phyloP scores from a whole-genome alignment of 2,888 invertebrate species.

The Synanthedon formicaeformis region DNA sequence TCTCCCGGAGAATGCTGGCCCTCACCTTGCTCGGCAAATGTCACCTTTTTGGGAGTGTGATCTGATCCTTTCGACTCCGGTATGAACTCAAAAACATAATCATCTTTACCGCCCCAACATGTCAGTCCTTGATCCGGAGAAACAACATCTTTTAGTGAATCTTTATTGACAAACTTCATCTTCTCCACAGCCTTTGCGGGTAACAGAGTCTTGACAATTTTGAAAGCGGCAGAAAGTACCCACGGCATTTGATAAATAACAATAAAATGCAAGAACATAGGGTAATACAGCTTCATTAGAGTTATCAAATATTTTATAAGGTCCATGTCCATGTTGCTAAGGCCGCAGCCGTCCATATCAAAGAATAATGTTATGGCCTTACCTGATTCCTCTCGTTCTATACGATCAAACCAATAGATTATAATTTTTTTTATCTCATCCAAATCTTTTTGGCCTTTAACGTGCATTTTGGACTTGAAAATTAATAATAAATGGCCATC shows the following conservation, averaged over 20 bases:
- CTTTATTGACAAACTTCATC: constrained; percentile 86
- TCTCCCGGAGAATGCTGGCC: constrained; percentile 57
- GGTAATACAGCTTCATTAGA: constrained; percentile 90
- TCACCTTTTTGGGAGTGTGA: constrained; percentile 59
- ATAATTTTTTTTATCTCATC: constrained; percentile 83
- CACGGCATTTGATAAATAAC: constrained; percentile 95
- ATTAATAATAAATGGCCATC: constrained; percentile 84
- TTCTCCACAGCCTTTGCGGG: constrained; percentile 90
- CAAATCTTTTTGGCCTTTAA: constrained; percentile 81
- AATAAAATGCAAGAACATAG: constrained; percentile 87
- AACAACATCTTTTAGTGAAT: constrained; percentile 80
- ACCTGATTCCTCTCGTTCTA: constrained; percentile 81
- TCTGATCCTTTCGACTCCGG: constrained; percentile 67
- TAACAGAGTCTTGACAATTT: constrained; percentile 87
- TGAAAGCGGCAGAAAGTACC: constrained; percentile 92
- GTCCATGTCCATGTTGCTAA: constrained; percentile 92
- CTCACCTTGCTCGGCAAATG: constrained; percentile 39
- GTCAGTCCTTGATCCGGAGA: constrained; percentile 78
- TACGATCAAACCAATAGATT: constrained; percentile 87
- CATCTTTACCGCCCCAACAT: constrained; percentile 85
- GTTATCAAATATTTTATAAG: constrained; percentile 88
- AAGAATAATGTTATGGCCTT: constrained; percentile 87
- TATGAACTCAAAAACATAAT: constrained; percentile 78
- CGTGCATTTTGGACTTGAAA: constrained; percentile 84
- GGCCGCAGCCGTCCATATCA: constrained; percentile 89